These are phyloP conservation scores for Gnathonemus echidnorhynchus DNA, from an alignment of 2,113 vertebrate genomes.

Conservation along the genomic window DNA sequence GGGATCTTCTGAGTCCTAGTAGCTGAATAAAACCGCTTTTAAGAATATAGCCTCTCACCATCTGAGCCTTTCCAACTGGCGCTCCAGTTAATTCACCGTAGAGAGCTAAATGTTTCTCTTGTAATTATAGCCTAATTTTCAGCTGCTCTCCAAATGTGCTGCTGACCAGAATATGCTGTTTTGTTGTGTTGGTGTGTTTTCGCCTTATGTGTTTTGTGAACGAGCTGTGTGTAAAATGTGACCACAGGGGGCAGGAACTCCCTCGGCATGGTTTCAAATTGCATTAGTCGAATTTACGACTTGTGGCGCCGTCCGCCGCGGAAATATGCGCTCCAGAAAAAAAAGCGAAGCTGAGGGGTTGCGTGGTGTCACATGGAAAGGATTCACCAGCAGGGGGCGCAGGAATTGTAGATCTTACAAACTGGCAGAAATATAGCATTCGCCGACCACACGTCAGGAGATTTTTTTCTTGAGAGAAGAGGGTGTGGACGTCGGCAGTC, in stretches of 20 bases:
- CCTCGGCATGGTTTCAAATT: neutral
- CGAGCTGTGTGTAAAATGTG: neutral
- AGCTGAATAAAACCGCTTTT: neutral
- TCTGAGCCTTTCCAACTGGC: neutral
- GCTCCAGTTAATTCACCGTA: neutral
- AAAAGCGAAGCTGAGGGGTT: no score
- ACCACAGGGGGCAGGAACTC: neutral
- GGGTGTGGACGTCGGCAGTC: slow-evolving; percentile 11
- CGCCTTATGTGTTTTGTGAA: neutral
- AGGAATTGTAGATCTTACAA: neutral
- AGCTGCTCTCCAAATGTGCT: neutral
- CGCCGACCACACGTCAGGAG: slow-evolving; percentile 1
- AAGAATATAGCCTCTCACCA: neutral
- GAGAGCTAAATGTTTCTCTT: neutral
- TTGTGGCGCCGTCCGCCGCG: neutral
- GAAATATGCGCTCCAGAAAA: neutral
- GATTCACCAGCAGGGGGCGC: neutral
- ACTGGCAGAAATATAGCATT: neutral
- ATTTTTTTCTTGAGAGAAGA: neutral
- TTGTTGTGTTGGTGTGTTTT: neutral
- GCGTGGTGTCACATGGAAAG: neutral
- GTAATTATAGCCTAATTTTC: neutral
- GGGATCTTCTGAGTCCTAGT: neutral
- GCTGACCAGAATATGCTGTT: neutral
- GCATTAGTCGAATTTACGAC: neutral